phyloP scores from a whole-genome alignment of 2,888 invertebrate genomes.

The Agapetus fuscipes region DNA sequence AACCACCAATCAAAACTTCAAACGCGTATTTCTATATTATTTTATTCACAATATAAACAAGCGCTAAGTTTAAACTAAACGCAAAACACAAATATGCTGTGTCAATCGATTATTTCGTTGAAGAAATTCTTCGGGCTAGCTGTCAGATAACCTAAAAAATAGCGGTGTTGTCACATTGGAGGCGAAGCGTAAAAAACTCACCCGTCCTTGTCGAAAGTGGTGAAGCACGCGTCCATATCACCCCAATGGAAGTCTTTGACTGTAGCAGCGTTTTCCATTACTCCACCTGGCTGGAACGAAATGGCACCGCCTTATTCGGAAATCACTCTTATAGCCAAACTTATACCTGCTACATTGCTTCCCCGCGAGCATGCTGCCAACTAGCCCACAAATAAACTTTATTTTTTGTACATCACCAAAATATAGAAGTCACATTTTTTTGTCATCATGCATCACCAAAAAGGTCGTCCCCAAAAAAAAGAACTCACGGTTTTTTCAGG shows the following conservation, averaged over 20 bases:
- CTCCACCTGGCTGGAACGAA: conserved; percentile 37
- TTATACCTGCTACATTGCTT: too few relatives aligned
- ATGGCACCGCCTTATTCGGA: conserved; percentile 27
- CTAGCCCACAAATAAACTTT: too few relatives aligned
- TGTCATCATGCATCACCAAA: too few relatives aligned
- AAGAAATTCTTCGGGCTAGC: background rate
- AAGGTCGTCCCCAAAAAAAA: too few relatives aligned
- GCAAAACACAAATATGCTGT: background rate
- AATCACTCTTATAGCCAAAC: conserved; percentile 13
- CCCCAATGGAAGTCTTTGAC: conserved; percentile 45
- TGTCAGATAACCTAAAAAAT: conserved; percentile 4
- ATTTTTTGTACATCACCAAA: too few relatives aligned
- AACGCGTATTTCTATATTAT: too few relatives aligned
- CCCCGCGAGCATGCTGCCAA: too few relatives aligned
- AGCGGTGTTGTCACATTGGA: too few relatives aligned
- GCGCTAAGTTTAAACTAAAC: background rate
- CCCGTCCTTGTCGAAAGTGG: conserved; percentile 85
- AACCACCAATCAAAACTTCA: too few relatives aligned
- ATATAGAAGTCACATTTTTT: too few relatives aligned
- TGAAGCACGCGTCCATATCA: conserved; percentile 86
- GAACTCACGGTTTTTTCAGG: too few relatives aligned
- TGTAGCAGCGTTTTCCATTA: conserved; percentile 29
- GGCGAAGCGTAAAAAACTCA: conserved; percentile 37
- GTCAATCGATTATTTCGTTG: background rate
- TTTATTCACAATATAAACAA: too few relatives aligned